Evolutionary conservation across 2,888 invertebrate genomes (phyloP).

Genomic region (Phengaris arion): DNA sequence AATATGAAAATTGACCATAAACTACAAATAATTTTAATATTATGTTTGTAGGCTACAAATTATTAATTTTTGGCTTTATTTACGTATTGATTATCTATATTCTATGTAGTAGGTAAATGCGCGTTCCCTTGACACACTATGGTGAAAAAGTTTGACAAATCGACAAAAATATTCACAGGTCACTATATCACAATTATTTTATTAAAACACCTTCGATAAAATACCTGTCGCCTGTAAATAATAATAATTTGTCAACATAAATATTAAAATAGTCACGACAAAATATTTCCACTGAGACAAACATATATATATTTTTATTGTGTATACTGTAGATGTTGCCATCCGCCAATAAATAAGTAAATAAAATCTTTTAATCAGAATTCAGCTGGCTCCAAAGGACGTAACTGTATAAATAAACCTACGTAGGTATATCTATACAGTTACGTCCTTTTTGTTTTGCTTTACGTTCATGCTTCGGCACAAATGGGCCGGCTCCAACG

Average conservation of each 20-base stretch:
- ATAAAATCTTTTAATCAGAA: not conserved
- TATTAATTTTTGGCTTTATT: too few species aligned
- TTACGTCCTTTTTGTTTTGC: too few species aligned
- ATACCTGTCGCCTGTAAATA: not conserved
- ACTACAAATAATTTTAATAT: too few species aligned
- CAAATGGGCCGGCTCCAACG: too few species aligned
- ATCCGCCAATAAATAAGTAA: not conserved
- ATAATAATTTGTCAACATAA: not conserved
- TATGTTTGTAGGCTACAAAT: too few species aligned
- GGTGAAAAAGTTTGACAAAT: not conserved
- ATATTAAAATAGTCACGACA: constrained; percentile 8
- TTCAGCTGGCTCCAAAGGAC: not conserved
- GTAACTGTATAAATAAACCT: not conserved
- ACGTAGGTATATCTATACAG: not conserved
- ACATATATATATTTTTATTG: not conserved
- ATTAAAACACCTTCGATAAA: not conserved
- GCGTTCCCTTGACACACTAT: not conserved
- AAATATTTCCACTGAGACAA: not conserved
- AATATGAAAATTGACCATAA: too few species aligned
- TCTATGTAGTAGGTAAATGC: not conserved
- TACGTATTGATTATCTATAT: not conserved
- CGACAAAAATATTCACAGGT: not conserved
- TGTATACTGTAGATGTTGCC: not conserved
- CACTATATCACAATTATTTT: not conserved
- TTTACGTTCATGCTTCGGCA: too few species aligned